phyloP scores from a whole-genome alignment of 1,140 invertebrate species.

The Pseudomyrmex dendroicus region DNA sequence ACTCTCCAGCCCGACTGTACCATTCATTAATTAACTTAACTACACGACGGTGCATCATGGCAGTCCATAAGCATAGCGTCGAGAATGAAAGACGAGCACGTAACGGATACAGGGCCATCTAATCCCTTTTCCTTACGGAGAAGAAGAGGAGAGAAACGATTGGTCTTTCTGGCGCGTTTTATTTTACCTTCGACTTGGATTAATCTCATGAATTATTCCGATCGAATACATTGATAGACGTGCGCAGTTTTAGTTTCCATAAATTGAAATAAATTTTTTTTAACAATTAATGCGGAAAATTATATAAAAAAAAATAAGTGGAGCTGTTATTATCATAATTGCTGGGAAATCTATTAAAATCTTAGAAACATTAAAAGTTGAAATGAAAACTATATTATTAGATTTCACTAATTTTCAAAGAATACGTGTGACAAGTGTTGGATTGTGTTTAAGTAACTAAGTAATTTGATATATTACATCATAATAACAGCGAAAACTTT shows the following conservation, averaged over 20 bases:
- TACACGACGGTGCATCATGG: slow-evolving; percentile 82
- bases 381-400: not conserved
- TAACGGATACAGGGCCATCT: slow-evolving; percentile 74
- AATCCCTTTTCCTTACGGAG: slow-evolving; percentile 58
- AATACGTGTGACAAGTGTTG: not conserved
- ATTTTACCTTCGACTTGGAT: slow-evolving; percentile 25
- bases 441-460: not conserved
- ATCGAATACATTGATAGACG: not conserved
- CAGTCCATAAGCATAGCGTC: slow-evolving; percentile 76
- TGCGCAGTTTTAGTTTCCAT: not conserved
- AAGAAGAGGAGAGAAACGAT: slow-evolving; percentile 28
- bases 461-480: not conserved
- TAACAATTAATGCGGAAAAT: too few species aligned
- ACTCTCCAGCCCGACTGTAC: slow-evolving; percentile 83
- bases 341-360: not conserved
- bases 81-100: slow-evolving; percentile 75
- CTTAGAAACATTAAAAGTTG: not conserved
- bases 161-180: slow-evolving; percentile 3
- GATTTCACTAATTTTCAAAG: not conserved
- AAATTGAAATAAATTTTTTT: not conserved
- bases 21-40: slow-evolving; percentile 86
- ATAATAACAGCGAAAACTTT: slow-evolving; percentile 43
- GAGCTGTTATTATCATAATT: too few species aligned
- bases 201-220: slow-evolving; percentile 18
- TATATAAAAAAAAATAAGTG: too few species aligned